phyloP scores from a whole-genome alignment of 1,140 invertebrate species.

The Orchesella cincta region DNA sequence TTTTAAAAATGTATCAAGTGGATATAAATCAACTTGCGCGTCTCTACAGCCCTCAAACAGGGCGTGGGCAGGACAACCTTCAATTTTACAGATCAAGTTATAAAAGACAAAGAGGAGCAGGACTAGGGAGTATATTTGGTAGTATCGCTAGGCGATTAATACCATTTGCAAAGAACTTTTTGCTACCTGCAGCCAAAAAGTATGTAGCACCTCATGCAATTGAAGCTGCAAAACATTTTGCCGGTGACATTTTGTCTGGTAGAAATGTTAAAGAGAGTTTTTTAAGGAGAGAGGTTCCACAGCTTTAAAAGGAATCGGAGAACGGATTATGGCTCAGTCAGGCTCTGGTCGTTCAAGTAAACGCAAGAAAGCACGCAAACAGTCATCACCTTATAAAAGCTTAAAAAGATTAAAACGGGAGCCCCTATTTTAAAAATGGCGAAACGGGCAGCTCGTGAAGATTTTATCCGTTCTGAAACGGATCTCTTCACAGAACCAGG shows the following conservation, averaged over 20 bases:
- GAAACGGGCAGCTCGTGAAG: background rate
- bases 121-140: constrained; percentile 9
- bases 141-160: background rate
- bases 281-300: background rate
- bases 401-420: background rate
- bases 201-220: background rate
- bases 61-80: background rate
- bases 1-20: background rate
- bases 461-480: background rate
- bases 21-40: background rate
- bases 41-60: too few species aligned
- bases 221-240: background rate
- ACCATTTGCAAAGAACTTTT: too few species aligned
- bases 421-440: constrained; percentile 18
- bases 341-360: background rate
- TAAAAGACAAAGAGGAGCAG: background rate
- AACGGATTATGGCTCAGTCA: background rate
- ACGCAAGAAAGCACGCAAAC: background rate
- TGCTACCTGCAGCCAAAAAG: background rate
- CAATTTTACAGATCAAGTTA: background rate
- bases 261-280: background rate
- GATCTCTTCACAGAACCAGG: background rate
- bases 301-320: background rate
- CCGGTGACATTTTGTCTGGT: background rate
- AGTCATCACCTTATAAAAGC: background rate